Base-by-base conservation (phyloP, 2,888 invertebrate species). In the Nysson spinosus region DNA sequence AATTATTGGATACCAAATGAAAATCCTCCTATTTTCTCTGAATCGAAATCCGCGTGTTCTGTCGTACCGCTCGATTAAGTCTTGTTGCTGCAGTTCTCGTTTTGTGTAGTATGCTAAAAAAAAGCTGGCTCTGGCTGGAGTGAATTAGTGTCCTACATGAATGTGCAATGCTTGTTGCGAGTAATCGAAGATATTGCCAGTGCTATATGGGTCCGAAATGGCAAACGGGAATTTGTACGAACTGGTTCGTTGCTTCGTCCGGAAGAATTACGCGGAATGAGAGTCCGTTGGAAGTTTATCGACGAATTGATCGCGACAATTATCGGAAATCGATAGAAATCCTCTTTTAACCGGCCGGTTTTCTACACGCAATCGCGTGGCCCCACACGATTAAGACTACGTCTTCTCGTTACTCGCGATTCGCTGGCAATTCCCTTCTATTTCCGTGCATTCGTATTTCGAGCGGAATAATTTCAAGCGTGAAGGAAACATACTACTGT, bases 311-410 rank as follows among this genome's bases (percentile, higher is more conserved):
- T 74, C 75, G 55, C 30, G 46, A 39, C 43, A 67, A 72, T 75
- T 74, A 75, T 75, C 58, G 72, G 72, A 72, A 73, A 75, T 61
- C 73, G 73, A 73, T 73, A 57, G 55, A 75, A 75, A 75, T 73
- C 66, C 66, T 66, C 66, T 66, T 66, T 66, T 43, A n/a, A 49
- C 43, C 30, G 34, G 52, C 22, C 22, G 24, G 55, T 58, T 51
- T 42, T 39, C 51, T 43, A 35, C 43, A 35, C 14, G 32, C n/a
- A n/a, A n/a, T n/a, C n/a, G n/a, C 52, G 5, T 43, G 17, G 20
- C 24, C 24, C 22, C 50, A 35, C 28, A 46, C 64, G 56, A 66
- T 66, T 57, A 51, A 64, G 51, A 43, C 28, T 30, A 46, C 42
- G 17, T 9, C 42, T 39, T n/a, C 22, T 17, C 11, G 19, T 24